Base-by-base conservation (phyloP, 2,113 vertebrate species). In the Pangasianodon hypophthalmus region DNA sequence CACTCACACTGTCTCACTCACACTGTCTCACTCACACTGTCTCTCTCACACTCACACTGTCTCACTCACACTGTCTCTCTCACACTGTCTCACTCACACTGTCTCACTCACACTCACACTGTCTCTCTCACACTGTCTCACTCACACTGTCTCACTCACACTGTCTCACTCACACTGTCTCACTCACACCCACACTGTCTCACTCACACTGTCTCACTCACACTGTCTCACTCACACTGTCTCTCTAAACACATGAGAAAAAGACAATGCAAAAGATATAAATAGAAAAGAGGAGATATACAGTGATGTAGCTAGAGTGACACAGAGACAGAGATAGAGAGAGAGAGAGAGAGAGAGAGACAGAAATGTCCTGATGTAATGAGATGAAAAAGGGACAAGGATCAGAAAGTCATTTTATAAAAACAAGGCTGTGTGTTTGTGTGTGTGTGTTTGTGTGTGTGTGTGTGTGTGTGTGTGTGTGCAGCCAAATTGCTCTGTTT, bases 61-160 rank as follows among this genome's bases (percentile, higher is more conserved):
- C 79, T 92, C 37, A 90, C 82, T 56, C 84, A 69, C 37, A 37
- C 91, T 91, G 29, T 81, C 79, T 92, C 58, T 48, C 46, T 48
- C 14, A 50, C n/a, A n/a, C 91, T 91, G 26, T 81, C 79, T 92
- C 58, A 48, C 46, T 48, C 14, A 50, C 29, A 29, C 75, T 41
- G 56, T 73, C 19, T 77, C 19, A 46, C 18, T 75, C 71, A 41
- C 32, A 2, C 62, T n/a, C 29, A 37, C 37, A 37, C 37, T 37
- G 37, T 37, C 37, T 37, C 37, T 37, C 37, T 37, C 37, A 37
- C 37, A 37, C 37, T 37, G 37, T 37, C 37, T 37, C 37, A 90
- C 82, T 56, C 84, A 69, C n/a, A n/a, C 91, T 91, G 26, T 81
- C 79, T 92, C 58, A 48, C 46, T 48, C 14, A 50, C 29, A 29